phyloP scores from a whole-genome alignment of 2,888 invertebrate species.

The Miltochrista miniata region DNA sequence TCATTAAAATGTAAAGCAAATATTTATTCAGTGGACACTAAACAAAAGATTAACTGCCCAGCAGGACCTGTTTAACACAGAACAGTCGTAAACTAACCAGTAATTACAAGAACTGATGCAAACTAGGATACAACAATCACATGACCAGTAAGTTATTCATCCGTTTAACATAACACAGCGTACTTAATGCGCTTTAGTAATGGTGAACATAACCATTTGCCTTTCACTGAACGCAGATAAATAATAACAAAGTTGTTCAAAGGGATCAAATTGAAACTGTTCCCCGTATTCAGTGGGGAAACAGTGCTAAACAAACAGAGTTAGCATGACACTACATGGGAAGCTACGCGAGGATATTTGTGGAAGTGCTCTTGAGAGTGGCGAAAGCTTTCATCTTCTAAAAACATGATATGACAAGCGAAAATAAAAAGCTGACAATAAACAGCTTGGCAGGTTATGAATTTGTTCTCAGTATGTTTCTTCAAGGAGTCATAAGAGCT shows the following conservation, averaged over 20 bases:
- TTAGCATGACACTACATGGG: slow-evolving; percentile 17
- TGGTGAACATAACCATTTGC: slow-evolving; percentile 40
- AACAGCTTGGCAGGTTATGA: not conserved
- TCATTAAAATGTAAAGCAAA: not conserved
- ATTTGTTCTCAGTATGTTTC: not conserved
- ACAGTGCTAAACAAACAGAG: slow-evolving; percentile 48
- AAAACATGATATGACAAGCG: slow-evolving; percentile 6
- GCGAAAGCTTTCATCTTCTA: slow-evolving; percentile 3
- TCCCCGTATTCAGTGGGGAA: slow-evolving; percentile 41
- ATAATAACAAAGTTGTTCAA: slow-evolving; percentile 45
- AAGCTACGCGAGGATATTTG: slow-evolving; percentile 13
- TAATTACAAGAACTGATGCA: slow-evolving; percentile 25
- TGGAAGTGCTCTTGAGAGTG: slow-evolving; percentile 7
- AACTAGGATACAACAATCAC: slow-evolving; percentile 13
- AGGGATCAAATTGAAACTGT: slow-evolving; percentile 42
- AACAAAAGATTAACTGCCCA: not conserved
- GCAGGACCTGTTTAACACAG: not conserved
- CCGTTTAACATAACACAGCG: slow-evolving; percentile 32
- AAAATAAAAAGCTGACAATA: slow-evolving; percentile 1
- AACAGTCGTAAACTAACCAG: slow-evolving; percentile 5
- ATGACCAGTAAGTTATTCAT: slow-evolving; percentile 26
- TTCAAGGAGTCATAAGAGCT: not conserved
- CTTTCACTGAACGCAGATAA: slow-evolving; percentile 37
- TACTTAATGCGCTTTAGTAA: slow-evolving; percentile 34
- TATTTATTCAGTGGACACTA: not conserved